Evolutionary conservation across 2,113 vertebrate genomes (phyloP), one percentile per base, ranked within the genome.

Genomic region (Pangasianodon gigas): DNA sequence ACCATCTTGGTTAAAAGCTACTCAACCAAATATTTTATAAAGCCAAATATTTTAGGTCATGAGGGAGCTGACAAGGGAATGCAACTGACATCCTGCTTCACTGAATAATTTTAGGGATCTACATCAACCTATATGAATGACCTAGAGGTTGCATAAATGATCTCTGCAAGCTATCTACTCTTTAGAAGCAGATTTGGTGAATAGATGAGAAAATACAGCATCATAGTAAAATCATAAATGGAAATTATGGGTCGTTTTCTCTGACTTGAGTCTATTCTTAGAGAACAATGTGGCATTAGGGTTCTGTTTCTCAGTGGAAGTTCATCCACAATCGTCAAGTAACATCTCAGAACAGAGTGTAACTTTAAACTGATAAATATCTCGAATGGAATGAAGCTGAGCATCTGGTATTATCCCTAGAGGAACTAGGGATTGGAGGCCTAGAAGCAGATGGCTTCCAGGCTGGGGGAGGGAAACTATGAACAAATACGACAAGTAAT

Each of bases 381-480:
- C 82, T 88, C 44, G 54, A 44, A 54, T 77, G 87, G 69, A 88
- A 77, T 88, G 86, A 90, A 90, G 75, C 75, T 51, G 74, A 91
- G 80, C 86, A 91, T 91, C 89, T 91, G 91, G 81, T 71, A 5
- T 52, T 67, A 51, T 84, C 74, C 85, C 82, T 62, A 18, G 44
- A 51, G 71, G 56, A 37, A 26, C 74, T 19, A 37, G 48, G 48
- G 67, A 32, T 51, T 29, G 32, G 74, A 74, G 2, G 26, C 32
- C n/a, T 29, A 26, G 77, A n/a, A 83, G 84, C 91, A 92, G 89
- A 91, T 90, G 89, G 87, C 82, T 74, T 46, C 29, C 44, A 84
- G 80, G n/a, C 80, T 84, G 82, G 86, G 65, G 88, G 83, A 26
- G 46, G 71, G 88, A 37, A 41, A 65, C 7, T 37, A 37, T 6